A percentile compares a stretch with the other conserved stretches of the same genome.
Evolutionary conservation across 2,113 vertebrate species (phyloP).

Genomic region (Ptychochromis oligacanthus): DNA sequence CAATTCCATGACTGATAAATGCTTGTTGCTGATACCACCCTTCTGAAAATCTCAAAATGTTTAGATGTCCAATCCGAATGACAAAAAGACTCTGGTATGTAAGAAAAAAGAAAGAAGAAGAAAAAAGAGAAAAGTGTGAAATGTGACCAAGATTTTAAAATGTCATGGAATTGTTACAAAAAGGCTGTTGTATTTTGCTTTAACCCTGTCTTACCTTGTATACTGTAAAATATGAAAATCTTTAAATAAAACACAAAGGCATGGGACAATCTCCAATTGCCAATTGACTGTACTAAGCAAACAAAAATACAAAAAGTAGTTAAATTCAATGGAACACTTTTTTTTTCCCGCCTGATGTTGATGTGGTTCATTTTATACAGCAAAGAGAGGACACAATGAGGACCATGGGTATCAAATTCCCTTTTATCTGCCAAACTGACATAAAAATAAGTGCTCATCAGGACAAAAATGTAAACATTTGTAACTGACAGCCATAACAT

Average conservation of each 20-base stretch:
- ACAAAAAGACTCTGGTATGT: conserved; percentile 12
- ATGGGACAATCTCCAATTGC: neutral
- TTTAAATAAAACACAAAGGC: neutral
- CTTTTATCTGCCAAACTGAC: neutral
- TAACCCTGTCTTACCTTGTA: neutral
- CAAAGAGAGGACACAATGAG: neutral
- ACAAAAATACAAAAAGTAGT: neutral
- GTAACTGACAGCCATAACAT: neutral
- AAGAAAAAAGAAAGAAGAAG: neutral
- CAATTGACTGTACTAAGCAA: neutral
- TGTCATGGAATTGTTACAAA: neutral
- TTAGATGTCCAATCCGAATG: conserved; percentile 34
- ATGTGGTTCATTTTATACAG: neutral
- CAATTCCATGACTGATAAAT: conserved; percentile 71
- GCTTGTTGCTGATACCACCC: conserved; percentile 58
- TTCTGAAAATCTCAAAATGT: conserved; percentile 38
- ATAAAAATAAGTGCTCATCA: neutral
- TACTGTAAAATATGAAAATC: neutral
- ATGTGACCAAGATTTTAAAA: neutral
- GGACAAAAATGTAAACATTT: neutral
- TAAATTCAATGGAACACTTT: neutral
- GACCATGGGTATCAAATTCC: neutral
- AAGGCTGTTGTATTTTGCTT: neutral
- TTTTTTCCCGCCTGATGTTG: neutral
- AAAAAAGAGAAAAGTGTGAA: neutral